Conservation (phyloP, 2,797 vertebrate genomes). For the Zalophus californianus region DNA sequence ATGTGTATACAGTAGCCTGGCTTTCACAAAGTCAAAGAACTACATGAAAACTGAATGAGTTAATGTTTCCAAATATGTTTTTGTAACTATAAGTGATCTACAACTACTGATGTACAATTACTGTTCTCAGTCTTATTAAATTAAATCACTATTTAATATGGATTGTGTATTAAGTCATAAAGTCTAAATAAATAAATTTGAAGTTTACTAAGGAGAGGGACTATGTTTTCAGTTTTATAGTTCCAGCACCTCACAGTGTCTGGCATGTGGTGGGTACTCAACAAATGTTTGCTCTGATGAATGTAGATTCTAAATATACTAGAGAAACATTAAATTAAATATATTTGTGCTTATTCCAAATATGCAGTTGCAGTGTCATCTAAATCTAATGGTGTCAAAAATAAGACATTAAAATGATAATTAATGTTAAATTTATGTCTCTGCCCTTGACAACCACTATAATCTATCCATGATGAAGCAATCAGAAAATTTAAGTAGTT, state of each 20-base stretch:
- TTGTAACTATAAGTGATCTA: not conserved
- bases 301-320: not conserved
- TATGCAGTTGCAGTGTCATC: not conserved
- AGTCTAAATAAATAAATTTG: not conserved
- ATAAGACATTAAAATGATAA: conserved; percentile 36
- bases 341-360: conserved; percentile 30
- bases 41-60: not conserved
- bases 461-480: not conserved
- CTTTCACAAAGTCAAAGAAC: not conserved
- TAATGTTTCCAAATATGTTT: not conserved
- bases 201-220: not conserved
- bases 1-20: fast-evolving
- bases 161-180: not conserved
- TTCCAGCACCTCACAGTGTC: fast-evolving
- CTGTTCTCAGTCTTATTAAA: not conserved
- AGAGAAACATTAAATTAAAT: conserved; percentile 39
- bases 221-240: not conserved
- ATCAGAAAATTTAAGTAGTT: not conserved
- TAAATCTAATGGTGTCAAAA: conserved; percentile 31
- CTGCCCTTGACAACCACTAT: not conserved
- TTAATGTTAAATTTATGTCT: conserved; percentile 55
- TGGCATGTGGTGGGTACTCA: not conserved
- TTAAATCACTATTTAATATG: not conserved
- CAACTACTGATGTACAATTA: not conserved
- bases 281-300: not conserved